Evolutionary conservation across 30 jellyfish, hydroid and myxozoan species (phyloP).

Genomic region (Aurelia aurita): DNA sequence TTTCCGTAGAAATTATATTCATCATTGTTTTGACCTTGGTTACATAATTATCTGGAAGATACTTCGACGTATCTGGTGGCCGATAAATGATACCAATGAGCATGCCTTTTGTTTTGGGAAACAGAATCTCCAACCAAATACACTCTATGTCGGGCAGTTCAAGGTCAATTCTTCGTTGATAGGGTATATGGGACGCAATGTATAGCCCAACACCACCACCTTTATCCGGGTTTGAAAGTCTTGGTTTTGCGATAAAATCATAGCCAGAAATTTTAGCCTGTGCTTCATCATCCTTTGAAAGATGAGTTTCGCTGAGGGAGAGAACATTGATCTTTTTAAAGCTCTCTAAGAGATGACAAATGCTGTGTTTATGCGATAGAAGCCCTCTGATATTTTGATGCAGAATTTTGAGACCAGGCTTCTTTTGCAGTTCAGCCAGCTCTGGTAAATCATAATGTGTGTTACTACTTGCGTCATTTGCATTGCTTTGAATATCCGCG

Average conservation of each 20-base stretch:
- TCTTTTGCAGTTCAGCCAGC: too few relatives aligned
- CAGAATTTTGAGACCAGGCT: too few relatives aligned
- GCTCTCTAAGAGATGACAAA: slow-evolving; percentile 34
- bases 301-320: slow-evolving; percentile 15
- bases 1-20: slow-evolving; percentile 32
- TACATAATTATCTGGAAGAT: slow-evolving; percentile 32
- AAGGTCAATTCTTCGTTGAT: not conserved
- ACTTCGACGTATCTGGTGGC: slow-evolving; percentile 55
- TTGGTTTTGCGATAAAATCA: slow-evolving; percentile 33
- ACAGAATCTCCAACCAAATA: slow-evolving; percentile 37
- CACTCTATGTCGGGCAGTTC: too few relatives aligned
- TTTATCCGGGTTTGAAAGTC: slow-evolving; percentile 41
- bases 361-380: not conserved
- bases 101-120: slow-evolving; percentile 26
- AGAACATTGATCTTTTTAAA: slow-evolving; percentile 21
- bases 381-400: not conserved
- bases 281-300: slow-evolving; percentile 23
- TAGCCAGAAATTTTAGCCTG: slow-evolving; percentile 30
- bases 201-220: slow-evolving; percentile 33
- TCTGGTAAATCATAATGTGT: too few relatives aligned
- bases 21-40: slow-evolving; percentile 24
- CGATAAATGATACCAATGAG: slow-evolving; percentile 56
- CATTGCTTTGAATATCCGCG: too few relatives aligned
- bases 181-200: not conserved
- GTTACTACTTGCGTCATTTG: too few relatives aligned